These are phyloP conservation scores for Hyppa rectilinea DNA, from an alignment of 2,888 invertebrate species.

Conservation along the genomic window DNA sequence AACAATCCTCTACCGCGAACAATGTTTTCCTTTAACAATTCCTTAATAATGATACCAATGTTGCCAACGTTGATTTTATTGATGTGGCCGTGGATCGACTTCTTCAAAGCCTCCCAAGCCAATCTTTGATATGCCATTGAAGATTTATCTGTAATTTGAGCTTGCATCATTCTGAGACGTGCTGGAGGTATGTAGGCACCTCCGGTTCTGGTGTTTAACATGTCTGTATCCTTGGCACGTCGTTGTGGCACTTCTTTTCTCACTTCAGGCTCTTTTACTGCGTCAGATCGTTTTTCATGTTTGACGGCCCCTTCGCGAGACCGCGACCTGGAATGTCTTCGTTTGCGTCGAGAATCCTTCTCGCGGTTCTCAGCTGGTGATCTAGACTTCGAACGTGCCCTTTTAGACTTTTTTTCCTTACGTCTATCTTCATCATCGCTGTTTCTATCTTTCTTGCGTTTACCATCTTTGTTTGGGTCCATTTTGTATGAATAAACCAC, in stretches of 20 bases:
- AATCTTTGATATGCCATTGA: conserved; percentile 98
- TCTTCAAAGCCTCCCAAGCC: conserved; percentile 99
- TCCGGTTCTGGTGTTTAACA: conserved; percentile 96
- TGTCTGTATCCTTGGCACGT: conserved; percentile 90
- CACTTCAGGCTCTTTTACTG: conserved; percentile 65
- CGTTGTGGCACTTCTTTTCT: conserved; percentile 77
- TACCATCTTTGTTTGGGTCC: conserved; percentile 78
- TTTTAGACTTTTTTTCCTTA: conserved; percentile 78
- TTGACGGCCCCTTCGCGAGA: conserved; percentile 74
- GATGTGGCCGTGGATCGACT: conserved; percentile 99
- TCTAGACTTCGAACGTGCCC: conserved; percentile 77
- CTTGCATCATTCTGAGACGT: conserved; percentile 98
- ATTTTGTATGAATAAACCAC: conserved; percentile 67
- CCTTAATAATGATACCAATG: conserved; percentile 97
- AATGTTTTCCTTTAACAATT: conserved; percentile 98
- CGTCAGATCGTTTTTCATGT: conserved; percentile 73
- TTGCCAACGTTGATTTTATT: conserved; percentile 99
- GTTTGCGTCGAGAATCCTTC: conserved; percentile 78
- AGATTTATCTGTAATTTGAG: conserved; percentile 98
- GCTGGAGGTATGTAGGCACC: conserved; percentile 99
- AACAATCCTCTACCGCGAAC: conserved; percentile 98
- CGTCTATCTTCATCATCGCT: conserved; percentile 77
- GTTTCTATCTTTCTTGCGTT: conserved; percentile 80
- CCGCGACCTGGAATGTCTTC: conserved; percentile 79
- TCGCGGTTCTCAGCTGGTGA: conserved; percentile 73